Conservation (phyloP, 2,113 vertebrate species). For the Thamnophis sirtalis region DNA sequence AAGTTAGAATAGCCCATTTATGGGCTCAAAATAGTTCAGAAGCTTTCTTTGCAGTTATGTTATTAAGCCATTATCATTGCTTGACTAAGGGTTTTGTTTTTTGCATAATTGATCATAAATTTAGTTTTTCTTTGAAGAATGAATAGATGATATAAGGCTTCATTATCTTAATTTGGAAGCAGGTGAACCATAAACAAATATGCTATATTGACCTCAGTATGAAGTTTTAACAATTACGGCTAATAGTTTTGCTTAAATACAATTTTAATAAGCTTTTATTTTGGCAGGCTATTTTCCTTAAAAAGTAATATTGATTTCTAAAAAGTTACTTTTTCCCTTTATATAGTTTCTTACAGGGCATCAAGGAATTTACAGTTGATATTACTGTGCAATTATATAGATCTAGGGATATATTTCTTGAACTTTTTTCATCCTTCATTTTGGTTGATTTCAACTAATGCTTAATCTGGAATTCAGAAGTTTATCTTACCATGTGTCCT, state of each 20-base stretch:
- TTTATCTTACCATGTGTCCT: not conserved
- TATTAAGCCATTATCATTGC: not conserved
- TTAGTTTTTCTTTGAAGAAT: not conserved
- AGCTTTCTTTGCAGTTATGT: not conserved
- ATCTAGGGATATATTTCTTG: not conserved
- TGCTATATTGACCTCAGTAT: not conserved
- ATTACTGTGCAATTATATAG: not conserved
- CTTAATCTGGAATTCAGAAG: not conserved
- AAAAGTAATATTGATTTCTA: not conserved
- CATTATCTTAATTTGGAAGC: not conserved
- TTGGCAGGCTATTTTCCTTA: not conserved
- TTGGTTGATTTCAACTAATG: not conserved
- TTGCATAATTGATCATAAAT: not conserved
- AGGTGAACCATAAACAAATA: not conserved
- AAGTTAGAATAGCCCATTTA: not conserved
- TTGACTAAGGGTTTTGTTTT: rapidly evolving
- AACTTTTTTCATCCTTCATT: not conserved
- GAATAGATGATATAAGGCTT: conserved; percentile 3
- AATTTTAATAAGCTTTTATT: not conserved
- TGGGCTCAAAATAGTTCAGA: not conserved
- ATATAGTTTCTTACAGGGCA: not conserved
- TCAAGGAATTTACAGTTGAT: not conserved
- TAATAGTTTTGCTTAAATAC: not conserved
- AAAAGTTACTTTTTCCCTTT: not conserved
- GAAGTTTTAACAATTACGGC: not conserved